Conservation (phyloP, 2,888 invertebrate species). For the Cerceris ruficornis region DNA sequence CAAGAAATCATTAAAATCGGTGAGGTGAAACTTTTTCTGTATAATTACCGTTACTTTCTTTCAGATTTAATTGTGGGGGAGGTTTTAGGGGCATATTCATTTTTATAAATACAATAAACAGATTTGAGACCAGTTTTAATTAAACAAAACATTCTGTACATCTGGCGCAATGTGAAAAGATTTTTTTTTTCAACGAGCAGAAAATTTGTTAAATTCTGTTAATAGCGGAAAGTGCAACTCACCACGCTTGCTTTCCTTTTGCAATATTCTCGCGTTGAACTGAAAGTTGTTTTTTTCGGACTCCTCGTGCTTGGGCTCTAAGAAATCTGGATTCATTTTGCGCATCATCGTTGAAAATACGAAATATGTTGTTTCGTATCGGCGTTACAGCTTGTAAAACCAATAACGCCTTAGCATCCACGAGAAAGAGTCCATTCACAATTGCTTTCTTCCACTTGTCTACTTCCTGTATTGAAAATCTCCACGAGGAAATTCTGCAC, state of each 20-base stretch:
- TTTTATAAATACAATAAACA: too few relatives aligned
- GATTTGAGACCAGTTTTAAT: too few relatives aligned
- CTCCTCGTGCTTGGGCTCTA: constrained; percentile 63
- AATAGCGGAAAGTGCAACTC: constrained; percentile 24
- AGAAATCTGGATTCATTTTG: constrained; percentile 66
- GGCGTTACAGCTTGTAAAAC: constrained; percentile 42
- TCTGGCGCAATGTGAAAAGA: too few relatives aligned
- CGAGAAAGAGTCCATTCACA: constrained; percentile 61
- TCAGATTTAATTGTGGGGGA: too few relatives aligned
- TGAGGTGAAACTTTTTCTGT: too few relatives aligned
- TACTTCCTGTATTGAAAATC: not conserved
- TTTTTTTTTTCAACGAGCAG: too few relatives aligned
- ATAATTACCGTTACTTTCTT: too few relatives aligned
- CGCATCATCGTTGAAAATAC: constrained; percentile 63
- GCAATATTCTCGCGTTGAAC: constrained; percentile 49
- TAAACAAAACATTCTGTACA: too few relatives aligned
- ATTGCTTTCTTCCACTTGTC: not conserved
- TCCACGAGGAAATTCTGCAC: not conserved
- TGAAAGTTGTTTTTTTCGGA: constrained; percentile 64
- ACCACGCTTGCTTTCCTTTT: constrained; percentile 63
- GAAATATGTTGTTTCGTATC: not conserved
- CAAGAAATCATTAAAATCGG: too few relatives aligned
- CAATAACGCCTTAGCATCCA: constrained; percentile 60
- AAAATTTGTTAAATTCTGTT: too few relatives aligned
- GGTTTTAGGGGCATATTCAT: too few relatives aligned